These are phyloP conservation scores for Biston stratarius DNA, from an alignment of 2,888 invertebrate genomes.

Conservation along the genomic window DNA sequence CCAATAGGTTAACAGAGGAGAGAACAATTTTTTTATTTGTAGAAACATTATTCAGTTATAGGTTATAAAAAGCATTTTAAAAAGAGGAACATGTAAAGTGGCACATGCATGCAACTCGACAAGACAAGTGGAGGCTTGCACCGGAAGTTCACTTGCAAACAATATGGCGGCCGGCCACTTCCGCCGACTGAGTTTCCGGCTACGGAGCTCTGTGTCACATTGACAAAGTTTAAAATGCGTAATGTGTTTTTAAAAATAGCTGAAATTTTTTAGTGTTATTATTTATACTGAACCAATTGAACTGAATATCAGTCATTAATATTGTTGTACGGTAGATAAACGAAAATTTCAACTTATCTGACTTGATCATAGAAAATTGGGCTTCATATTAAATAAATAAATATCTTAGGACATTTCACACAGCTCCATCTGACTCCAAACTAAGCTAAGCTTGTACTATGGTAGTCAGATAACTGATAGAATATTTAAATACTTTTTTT, in stretches of 20 bases:
- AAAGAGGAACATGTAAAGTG: conserved; percentile 50
- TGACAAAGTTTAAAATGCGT: conserved; percentile 32
- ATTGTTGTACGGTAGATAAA: too few relatives aligned
- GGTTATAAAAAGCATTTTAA: conserved; percentile 51
- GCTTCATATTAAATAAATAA: too few relatives aligned
- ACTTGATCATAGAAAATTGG: too few relatives aligned
- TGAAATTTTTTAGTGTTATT: neutral
- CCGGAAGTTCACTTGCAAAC: conserved; percentile 69
- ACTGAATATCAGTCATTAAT: too few relatives aligned
- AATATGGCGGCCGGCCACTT: conserved; percentile 69
- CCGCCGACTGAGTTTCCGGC: conserved; percentile 58
- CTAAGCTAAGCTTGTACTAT: too few relatives aligned
- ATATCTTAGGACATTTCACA: too few relatives aligned
- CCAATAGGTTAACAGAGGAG: too few relatives aligned
- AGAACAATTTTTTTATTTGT: neutral
- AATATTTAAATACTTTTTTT: too few relatives aligned
- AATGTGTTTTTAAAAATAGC: conserved; percentile 26
- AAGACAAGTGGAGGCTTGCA: conserved; percentile 63
- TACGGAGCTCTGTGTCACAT: conserved; percentile 33
- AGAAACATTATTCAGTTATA: neutral
- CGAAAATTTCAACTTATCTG: too few relatives aligned
- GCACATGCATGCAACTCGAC: conserved; percentile 48
- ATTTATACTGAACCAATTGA: too few relatives aligned
- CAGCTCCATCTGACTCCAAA: too few relatives aligned
- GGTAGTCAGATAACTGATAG: too few relatives aligned